Evolutionary conservation across 2,797 vertebrate species (phyloP), one percentile per base, ranked within the genome.

Genomic region (Etheostoma perlongum): DNA sequence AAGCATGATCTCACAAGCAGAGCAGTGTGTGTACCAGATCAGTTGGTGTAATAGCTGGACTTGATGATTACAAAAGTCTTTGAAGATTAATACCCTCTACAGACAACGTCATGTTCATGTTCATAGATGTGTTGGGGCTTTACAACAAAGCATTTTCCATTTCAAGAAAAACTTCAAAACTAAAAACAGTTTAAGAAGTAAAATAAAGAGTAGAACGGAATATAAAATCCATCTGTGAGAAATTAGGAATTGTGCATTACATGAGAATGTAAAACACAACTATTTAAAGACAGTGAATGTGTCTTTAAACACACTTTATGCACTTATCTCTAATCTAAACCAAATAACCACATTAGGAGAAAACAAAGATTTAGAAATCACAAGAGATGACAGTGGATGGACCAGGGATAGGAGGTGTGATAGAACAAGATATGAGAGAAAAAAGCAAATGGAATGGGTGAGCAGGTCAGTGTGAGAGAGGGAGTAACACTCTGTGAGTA

Each of bases 401-500:
- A 73, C 42, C 52, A 67, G 59, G 5, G 13, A 76, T 44, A 48
- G 23, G 23, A 67, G 51, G 52, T 75, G 68, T 69, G 62, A 68
- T 18, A 40, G 25, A 69, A 76, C 19, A 73, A 66, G 30, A 30
- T 49, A 30, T 8, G 55, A 59, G 42, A 2, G 16, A 11, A 51
- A 66, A 76, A 76, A 74, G 59, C 67, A 84, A 63, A 80, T 46
- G 36, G 67, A 76, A 76, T 54, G 12, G 21, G 46, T 73, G 78
- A 87, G 79, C 74, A 79, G 78, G 79, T 81, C 62, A 67, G 71
- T 67, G 76, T 61, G 81, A 85, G 76, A 81, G 74, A 79, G 79
- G 54, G 76, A 90, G 83, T 89, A 86, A 85, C 79, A 91, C 85
- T 82, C 46, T 52, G 67, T 36, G 73, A 74, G 70, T 92, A 93